Evolutionary conservation across 1,140 invertebrate genomes (phyloP).

Genomic region (Dendrolimus kikuchii): DNA sequence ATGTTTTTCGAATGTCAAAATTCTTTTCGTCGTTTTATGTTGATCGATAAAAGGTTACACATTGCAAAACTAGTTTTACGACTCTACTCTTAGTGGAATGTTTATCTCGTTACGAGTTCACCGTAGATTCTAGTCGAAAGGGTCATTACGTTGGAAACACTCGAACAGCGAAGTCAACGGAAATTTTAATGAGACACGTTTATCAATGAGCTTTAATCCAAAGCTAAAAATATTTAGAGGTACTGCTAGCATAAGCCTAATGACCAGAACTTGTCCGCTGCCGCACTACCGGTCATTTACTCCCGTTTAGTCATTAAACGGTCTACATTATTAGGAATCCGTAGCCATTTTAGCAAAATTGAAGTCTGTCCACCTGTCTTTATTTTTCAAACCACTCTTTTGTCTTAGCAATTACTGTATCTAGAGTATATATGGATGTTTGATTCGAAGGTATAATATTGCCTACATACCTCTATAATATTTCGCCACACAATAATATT

Average conservation of each 20-base stretch:
- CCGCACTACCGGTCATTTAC: conserved; percentile 36
- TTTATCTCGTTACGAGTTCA: conserved; percentile 20
- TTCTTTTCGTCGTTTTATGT: conserved; percentile 4
- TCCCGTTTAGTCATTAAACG: conserved; percentile 40
- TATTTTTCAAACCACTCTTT: too few relatives aligned
- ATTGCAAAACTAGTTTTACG: conserved; percentile 14
- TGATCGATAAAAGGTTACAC: conserved; percentile 15
- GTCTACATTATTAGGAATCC: too few relatives aligned
- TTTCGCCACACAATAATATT: too few relatives aligned
- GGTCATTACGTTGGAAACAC: conserved; percentile 12
- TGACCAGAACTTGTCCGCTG: too few relatives aligned
- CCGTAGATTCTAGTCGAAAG: conserved; percentile 18
- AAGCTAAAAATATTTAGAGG: conserved; percentile 19
- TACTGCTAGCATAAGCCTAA: too few relatives aligned
- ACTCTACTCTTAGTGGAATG: conserved; percentile 14
- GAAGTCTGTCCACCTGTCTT: too few relatives aligned
- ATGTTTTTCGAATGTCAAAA: conserved; percentile 6
- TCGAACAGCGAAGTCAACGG: conserved; percentile 26
- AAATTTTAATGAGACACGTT: conserved; percentile 38
- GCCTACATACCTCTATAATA: too few relatives aligned
- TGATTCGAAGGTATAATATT: too few relatives aligned
- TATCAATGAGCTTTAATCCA: conserved; percentile 37
- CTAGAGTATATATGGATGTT: too few relatives aligned
- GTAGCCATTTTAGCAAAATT: too few relatives aligned
- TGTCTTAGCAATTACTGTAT: too few relatives aligned